phyloP scores from a whole-genome alignment of 2,888 invertebrate genomes.

The Drosophila robusta region DNA sequence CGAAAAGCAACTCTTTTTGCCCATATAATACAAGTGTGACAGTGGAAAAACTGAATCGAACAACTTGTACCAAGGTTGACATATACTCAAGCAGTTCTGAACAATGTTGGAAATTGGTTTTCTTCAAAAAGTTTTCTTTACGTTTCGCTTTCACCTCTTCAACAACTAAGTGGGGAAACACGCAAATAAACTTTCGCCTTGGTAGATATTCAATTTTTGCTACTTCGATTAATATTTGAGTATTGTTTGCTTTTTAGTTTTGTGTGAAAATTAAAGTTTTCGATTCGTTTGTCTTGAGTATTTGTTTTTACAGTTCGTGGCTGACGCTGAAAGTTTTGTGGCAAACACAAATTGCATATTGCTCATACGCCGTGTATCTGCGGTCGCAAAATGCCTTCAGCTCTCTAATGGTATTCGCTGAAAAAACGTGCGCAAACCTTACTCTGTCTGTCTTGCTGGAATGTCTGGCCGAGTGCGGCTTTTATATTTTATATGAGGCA shows the following conservation, averaged over 20 bases:
- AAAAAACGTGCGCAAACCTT: not conserved
- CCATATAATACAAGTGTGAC: slow-evolving; percentile 59
- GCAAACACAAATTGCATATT: slow-evolving; percentile 14
- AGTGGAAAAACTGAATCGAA: slow-evolving; percentile 48
- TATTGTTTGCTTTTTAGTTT: slow-evolving; percentile 37
- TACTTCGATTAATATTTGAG: slow-evolving; percentile 64
- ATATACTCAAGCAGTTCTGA: slow-evolving; percentile 50
- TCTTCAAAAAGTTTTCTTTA: slow-evolving; percentile 55
- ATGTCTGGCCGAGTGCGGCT: no score
- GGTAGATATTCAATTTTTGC: slow-evolving; percentile 36
- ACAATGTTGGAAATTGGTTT: slow-evolving; percentile 64
- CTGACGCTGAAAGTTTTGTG: not conserved
- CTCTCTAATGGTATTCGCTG: not conserved
- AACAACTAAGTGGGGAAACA: slow-evolving; percentile 12
- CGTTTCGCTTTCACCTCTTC: slow-evolving; percentile 24
- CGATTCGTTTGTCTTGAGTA: slow-evolving; percentile 2
- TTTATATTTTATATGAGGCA: not conserved
- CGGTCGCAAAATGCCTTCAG: not conserved
- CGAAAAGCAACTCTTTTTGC: slow-evolving; percentile 44
- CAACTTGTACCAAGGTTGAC: slow-evolving; percentile 59
- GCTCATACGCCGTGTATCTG: slow-evolving; percentile 11
- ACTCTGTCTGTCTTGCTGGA: no score
- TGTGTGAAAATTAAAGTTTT: slow-evolving; percentile 32
- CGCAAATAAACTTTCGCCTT: slow-evolving; percentile 29
- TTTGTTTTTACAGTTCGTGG: slow-evolving; percentile 13